phyloP scores from a whole-genome alignment of 2,888 invertebrate genomes.

The Drosophila anomalata region DNA sequence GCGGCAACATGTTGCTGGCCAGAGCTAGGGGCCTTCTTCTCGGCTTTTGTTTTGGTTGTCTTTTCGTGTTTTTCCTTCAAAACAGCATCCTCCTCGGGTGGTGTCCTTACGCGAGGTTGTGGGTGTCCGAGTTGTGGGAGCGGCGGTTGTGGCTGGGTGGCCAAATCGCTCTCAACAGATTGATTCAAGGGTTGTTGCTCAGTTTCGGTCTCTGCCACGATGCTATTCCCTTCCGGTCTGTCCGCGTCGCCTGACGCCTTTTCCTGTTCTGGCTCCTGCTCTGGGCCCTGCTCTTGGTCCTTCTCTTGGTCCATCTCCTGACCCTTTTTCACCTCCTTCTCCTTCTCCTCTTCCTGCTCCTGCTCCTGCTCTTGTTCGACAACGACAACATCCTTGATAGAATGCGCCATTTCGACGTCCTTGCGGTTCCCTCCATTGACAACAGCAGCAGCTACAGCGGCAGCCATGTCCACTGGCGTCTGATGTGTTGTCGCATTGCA shows the following conservation, averaged over 20 bases:
- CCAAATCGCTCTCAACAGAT: constrained; percentile 38
- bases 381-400: constrained; percentile 14
- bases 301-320: not conserved
- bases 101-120: constrained; percentile 21
- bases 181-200: constrained; percentile 22
- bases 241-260: constrained; percentile 2
- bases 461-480: constrained; percentile 1
- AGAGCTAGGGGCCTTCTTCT: constrained; percentile 28
- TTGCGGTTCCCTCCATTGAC: constrained; percentile 16
- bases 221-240: constrained; percentile 49
- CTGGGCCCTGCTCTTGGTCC: not conserved
- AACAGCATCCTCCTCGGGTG: constrained; percentile 63
- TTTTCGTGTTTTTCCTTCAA: constrained; percentile 66
- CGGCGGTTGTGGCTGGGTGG: constrained; percentile 66
- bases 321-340: not conserved
- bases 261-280: not conserved
- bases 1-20: constrained; percentile 52
- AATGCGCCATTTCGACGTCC: constrained; percentile 22
- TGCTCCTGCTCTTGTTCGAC: constrained; percentile 1
- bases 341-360: not conserved
- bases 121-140: constrained; percentile 59
- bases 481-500: constrained; percentile 11
- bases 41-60: constrained; percentile 80
- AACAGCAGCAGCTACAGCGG: not conserved
- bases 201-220: constrained; percentile 18